phyloP scores from a whole-genome alignment of 2,888 invertebrate genomes.

The Stenodera caucasica region DNA sequence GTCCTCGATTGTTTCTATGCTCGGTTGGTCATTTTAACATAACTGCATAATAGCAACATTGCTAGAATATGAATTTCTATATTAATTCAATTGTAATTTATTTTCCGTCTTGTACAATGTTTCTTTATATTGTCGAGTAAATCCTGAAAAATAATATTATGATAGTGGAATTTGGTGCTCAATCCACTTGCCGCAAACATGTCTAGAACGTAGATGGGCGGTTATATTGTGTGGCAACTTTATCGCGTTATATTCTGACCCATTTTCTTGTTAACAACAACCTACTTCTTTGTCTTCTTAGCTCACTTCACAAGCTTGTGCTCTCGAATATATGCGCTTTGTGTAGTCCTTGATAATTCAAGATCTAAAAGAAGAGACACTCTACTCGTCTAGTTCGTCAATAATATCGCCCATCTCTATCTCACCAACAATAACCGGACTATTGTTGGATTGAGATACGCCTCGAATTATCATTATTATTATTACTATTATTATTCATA shows the following conservation, averaged over 20 bases:
- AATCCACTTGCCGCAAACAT: not conserved
- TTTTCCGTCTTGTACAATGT: not conserved
- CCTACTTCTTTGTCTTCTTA: not conserved
- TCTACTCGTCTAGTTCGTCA: no score
- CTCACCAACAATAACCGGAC: slow-evolving; percentile 13
- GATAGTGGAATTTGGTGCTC: not conserved
- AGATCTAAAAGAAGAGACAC: not conserved
- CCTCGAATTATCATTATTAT: slow-evolving; percentile 15
- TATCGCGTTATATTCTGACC: slow-evolving; percentile 12
- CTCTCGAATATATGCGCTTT: slow-evolving; percentile 4
- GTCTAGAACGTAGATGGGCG: not conserved
- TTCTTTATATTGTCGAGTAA: not conserved
- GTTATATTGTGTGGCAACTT: slow-evolving; percentile 10
- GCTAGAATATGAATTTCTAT: not conserved
- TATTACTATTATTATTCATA: slow-evolving; percentile 17
- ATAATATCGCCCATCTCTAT: slow-evolving; percentile 10
- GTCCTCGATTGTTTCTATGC: not conserved
- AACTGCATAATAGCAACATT: not conserved
- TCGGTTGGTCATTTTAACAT: not conserved
- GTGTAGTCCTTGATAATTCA: slow-evolving; percentile 6
- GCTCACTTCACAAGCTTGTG: slow-evolving; percentile 5
- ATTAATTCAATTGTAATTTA: not conserved
- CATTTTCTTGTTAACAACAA: slow-evolving; percentile 12
- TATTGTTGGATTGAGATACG: slow-evolving; percentile 22
- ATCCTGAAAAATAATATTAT: not conserved